Evolutionary conservation across 2,113 vertebrate genomes (phyloP).

Genomic region (Capreolus pygargus): DNA sequence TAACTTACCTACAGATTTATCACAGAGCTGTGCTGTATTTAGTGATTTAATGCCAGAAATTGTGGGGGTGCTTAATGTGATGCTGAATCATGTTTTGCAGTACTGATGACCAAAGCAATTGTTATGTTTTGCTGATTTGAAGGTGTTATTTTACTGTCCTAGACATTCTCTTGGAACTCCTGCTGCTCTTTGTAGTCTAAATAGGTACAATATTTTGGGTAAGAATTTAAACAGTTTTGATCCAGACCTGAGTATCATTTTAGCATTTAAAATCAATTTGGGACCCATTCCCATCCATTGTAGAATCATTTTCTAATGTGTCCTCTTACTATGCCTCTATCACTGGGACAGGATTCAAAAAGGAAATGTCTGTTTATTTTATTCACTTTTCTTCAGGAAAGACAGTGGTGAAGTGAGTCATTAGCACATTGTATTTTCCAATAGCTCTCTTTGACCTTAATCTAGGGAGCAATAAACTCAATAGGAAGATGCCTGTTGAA

Average conservation of each 20-base stretch:
- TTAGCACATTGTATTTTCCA: constrained; percentile 63
- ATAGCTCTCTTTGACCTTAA: constrained; percentile 51
- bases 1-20: neutral
- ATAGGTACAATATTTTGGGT: neutral
- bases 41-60: neutral
- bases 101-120: neutral
- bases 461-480: constrained; percentile 36
- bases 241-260: neutral
- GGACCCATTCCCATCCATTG: neutral
- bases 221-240: neutral
- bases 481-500: constrained; percentile 15
- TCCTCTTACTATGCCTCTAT: neutral
- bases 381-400: constrained; percentile 61
- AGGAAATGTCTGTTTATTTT: constrained; percentile 63
- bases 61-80: neutral
- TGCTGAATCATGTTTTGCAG: neutral
- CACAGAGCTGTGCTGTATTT: neutral
- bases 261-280: neutral
- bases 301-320: neutral
- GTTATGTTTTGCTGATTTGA: neutral
- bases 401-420: constrained; percentile 62
- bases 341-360: constrained; percentile 49
- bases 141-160: neutral
- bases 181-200: neutral
- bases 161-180: neutral